phyloP scores from a whole-genome alignment of 2,797 vertebrate genomes.

The Lindbergichthys nudifrons region DNA sequence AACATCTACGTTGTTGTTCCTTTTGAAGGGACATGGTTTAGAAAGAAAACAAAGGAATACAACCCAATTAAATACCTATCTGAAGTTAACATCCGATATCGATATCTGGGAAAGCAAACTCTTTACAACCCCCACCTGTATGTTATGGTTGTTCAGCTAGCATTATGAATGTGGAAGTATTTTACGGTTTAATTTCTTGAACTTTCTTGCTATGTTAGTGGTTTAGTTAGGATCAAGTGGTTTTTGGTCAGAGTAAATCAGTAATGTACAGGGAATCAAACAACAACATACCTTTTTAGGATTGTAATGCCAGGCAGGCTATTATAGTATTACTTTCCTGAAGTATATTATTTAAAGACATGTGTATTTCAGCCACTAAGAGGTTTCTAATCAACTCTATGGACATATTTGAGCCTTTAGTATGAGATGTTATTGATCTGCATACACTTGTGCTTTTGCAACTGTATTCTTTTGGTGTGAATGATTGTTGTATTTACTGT shows the following conservation, averaged over 20 bases:
- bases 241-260: not conserved
- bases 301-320: not conserved
- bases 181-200: too few species aligned
- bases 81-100: too few species aligned
- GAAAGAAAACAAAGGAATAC: too few species aligned
- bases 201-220: too few species aligned
- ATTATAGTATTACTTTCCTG: not conserved
- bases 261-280: not conserved
- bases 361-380: not conserved
- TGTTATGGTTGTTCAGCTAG: not conserved
- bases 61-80: not conserved
- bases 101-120: not conserved
- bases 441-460: not conserved
- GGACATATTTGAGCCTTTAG: not conserved
- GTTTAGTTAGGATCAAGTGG: not conserved
- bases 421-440: too few species aligned
- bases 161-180: not conserved
- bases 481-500: not conserved
- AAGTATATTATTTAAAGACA: not conserved
- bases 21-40: not conserved
- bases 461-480: not conserved
- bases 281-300: not conserved
- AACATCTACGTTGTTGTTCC: not conserved
- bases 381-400: not conserved
- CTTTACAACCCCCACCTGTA: not conserved